phyloP scores from a whole-genome alignment of 2,113 vertebrate genomes.

The Benitochromis conjunctus region DNA sequence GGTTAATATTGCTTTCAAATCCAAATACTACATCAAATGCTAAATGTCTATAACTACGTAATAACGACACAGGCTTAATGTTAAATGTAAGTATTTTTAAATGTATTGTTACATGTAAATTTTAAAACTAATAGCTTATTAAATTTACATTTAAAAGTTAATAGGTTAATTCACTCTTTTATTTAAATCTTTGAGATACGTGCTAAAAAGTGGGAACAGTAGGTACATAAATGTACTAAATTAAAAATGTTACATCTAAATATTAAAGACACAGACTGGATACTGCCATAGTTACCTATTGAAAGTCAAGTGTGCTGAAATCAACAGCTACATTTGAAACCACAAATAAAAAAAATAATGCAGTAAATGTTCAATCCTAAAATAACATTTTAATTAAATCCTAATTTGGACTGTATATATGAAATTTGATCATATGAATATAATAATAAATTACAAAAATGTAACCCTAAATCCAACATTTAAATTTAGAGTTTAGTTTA shows the following conservation, averaged over 20 bases:
- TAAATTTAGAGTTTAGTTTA: background rate
- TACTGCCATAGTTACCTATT: background rate
- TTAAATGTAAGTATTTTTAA: background rate
- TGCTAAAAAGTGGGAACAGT: background rate
- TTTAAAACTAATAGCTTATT: background rate
- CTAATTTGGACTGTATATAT: background rate
- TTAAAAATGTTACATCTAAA: background rate
- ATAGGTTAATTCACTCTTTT: background rate
- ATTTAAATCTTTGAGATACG: background rate
- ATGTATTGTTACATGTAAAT: background rate
- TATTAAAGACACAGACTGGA: background rate
- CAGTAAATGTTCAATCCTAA: background rate
- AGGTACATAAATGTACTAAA: background rate
- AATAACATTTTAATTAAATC: background rate
- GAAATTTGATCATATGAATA: background rate
- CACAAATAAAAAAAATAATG: background rate
- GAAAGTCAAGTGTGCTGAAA: background rate
- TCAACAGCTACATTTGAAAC: background rate
- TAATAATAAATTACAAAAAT: background rate
- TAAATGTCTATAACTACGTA: background rate
- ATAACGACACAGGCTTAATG: background rate
- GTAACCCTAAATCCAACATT: background rate
- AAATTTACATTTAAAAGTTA: background rate
- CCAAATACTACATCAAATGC: background rate
- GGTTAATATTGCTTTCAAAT: background rate